Base-by-base conservation (phyloP, 2,888 invertebrate genomes). In the Aleiodes alternator region DNA sequence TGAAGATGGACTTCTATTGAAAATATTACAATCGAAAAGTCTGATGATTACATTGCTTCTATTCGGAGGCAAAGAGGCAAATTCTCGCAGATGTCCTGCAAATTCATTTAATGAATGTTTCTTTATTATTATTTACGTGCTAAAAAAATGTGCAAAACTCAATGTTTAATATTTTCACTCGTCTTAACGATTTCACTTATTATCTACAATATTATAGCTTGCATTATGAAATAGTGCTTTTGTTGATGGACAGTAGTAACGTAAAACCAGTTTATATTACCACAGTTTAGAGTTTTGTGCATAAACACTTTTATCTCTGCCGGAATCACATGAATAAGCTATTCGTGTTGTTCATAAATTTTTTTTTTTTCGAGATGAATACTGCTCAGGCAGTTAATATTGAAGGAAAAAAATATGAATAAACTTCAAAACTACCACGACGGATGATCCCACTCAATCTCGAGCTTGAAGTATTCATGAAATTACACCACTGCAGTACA, bases 401-500 rank as follows among this genome's bases (percentile, higher is more conserved):
- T 55, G 5, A 43, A 9, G 7, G 43, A 11, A 43, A n/a, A 55
- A 55, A n/a, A 16, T n/a, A 55, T n/a, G 6, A 7, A 14, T 9
- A 14, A 55, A 14, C 12, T 23, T 23, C 12, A 3, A n/a, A 64
- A 64, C 64, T 23, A 48, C 43, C 4, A 23, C 48, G 64, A 64
- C 16, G 34, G 34, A 64, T 64, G 43, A 14, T 48, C 48, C 12
- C 38, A n/a, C 59, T 34, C 34, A 59, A 34, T 38, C 48, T 16
- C 8, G 16, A 64, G 64, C 23, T 48, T 64, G 48, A 64, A 64
- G 48, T 64, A 64, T 48, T 64, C 43, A 64, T 23, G 64, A 43
- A 64, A 64, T 64, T 64, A 43, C 64, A 48, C 14, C 48, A n/a
- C 43, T 43, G 43, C 43, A 48, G 64, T 9, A 14, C 64, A 48